Conservation (phyloP, 2,113 vertebrate species). For the Etheostoma spectabile region DNA sequence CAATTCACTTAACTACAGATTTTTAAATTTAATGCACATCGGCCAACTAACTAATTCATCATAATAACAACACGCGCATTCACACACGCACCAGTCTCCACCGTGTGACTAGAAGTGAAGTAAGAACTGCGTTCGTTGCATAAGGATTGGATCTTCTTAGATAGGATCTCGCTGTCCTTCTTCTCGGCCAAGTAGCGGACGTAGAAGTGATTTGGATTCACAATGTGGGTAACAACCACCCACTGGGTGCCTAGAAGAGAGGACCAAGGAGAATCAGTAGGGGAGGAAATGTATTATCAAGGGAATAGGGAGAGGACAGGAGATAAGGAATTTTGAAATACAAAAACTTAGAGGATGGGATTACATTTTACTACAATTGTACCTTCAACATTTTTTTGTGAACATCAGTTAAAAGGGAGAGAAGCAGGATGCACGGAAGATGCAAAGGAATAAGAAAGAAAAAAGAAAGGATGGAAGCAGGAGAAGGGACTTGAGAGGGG, state of each 20-base stretch:
- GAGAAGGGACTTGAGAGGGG: too few relatives aligned
- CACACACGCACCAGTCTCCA: conserved; percentile 86
- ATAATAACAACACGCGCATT: not conserved
- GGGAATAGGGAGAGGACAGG: not conserved
- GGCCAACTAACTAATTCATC: too few relatives aligned
- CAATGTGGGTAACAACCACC: conserved; percentile 88
- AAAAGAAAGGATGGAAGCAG: too few relatives aligned
- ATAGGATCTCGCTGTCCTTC: conserved; percentile 77
- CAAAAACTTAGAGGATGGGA: too few relatives aligned
- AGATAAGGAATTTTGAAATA: not conserved
- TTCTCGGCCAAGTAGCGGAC: conserved; percentile 85
- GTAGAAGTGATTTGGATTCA: conserved; percentile 93
- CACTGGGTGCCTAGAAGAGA: conserved; percentile 69
- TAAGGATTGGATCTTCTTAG: conserved; percentile 81
- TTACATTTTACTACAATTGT: too few relatives aligned
- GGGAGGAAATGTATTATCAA: not conserved
- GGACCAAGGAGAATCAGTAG: not conserved
- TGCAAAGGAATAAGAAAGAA: too few relatives aligned
- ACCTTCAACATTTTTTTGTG: too few relatives aligned
- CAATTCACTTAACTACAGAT: too few relatives aligned
- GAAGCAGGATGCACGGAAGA: too few relatives aligned
- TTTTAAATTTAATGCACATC: too few relatives aligned
- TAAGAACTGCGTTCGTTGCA: conserved; percentile 72
- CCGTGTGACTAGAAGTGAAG: conserved; percentile 78
- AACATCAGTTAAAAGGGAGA: too few relatives aligned